Conservation (phyloP, 1,140 invertebrate genomes). For the Solen grandis region DNA sequence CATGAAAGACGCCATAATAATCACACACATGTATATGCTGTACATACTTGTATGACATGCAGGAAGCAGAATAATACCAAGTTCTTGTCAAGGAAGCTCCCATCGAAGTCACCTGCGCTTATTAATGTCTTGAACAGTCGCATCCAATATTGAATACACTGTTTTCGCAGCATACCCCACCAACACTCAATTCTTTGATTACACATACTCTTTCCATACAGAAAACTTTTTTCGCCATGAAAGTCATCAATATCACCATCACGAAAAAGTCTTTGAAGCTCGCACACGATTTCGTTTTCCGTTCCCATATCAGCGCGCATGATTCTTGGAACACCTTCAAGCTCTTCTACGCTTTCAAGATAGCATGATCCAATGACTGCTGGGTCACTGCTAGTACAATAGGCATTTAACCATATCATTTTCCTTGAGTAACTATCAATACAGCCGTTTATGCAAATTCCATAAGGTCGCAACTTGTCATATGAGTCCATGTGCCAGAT, state of each 20-base stretch:
- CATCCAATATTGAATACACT: constrained; percentile 58
- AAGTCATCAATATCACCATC: constrained; percentile 42
- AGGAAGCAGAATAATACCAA: constrained; percentile 57
- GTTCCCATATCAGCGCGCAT: constrained; percentile 15
- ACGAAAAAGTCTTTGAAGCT: constrained; percentile 54
- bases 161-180: constrained; percentile 56
- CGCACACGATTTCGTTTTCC: constrained; percentile 29
- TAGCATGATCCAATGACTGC: constrained; percentile 58
- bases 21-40: too few species aligned
- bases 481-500: too few species aligned
- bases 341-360: not conserved
- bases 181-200: constrained; percentile 66
- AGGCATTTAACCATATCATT: constrained; percentile 68
- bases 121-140: constrained; percentile 42
- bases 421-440: constrained; percentile 71
- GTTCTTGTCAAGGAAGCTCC: constrained; percentile 40
- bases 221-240: constrained; percentile 51
- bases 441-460: constrained; percentile 69
- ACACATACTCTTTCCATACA: constrained; percentile 55
- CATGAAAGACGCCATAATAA: not conserved
- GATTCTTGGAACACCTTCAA: constrained; percentile 1
- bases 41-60: constrained; percentile 47
- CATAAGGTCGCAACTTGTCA: constrained; percentile 74
- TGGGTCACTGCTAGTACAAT: constrained; percentile 64
- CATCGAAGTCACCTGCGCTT: constrained; percentile 45